A percentile compares a stretch with the other conserved stretches of the same genome.
These are phyloP conservation scores for Stenolophus ochropezus DNA, from an alignment of 2,888 invertebrate genomes.

Conservation along the genomic window DNA sequence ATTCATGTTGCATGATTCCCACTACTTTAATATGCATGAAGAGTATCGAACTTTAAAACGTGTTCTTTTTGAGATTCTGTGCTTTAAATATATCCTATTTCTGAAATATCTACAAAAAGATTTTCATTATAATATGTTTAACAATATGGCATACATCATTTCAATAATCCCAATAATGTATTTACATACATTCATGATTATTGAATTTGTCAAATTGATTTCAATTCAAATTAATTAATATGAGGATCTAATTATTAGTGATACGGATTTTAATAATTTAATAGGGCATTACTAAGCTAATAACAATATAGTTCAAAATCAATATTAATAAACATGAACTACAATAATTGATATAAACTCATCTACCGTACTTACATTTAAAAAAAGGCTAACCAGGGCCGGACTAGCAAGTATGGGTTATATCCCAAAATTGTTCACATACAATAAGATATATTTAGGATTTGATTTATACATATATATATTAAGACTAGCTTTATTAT, in stretches of 20 bases:
- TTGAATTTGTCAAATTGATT: background rate
- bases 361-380: too few relatives aligned
- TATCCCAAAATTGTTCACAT: too few relatives aligned
- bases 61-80: constrained; percentile 24
- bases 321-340: too few relatives aligned
- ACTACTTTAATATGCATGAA: constrained; percentile 44
- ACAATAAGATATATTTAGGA: too few relatives aligned
- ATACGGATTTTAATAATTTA: background rate
- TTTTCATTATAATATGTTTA: background rate
- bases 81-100: background rate
- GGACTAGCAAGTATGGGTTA: too few relatives aligned
- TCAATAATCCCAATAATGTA: background rate
- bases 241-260: background rate
- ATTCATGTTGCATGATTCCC: constrained; percentile 16
- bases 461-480: too few relatives aligned
- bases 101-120: background rate
- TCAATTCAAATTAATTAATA: background rate
- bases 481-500: too few relatives aligned
- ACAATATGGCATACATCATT: background rate
- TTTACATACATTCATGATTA: background rate
- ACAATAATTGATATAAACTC: too few relatives aligned
- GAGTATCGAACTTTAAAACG: constrained; percentile 23
- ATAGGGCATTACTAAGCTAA: background rate
- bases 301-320: too few relatives aligned
- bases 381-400: too few relatives aligned